These are phyloP conservation scores for human DNA, from an alignment of 2,113 vertebrate genomes.

Conservation along the genomic window GRCh38 chr3:126083501-126084000, in stretches of 20 bases:
- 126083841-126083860: background rate
- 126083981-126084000: fast-evolving
- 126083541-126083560: background rate
- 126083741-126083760: background rate
- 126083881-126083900: background rate
- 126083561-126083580: background rate
- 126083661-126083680: background rate
- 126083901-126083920: background rate
- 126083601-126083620: background rate
- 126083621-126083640: background rate
- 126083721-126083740: background rate
- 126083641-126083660: too few species aligned
- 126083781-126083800: too few species aligned
- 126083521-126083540: background rate
- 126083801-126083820: background rate
- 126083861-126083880: background rate
- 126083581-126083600: fast-evolving
- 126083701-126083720: too few species aligned
- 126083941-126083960: too few species aligned
- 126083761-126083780: too few species aligned
- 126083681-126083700: background rate
- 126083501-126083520: too few species aligned
- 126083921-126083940: too few species aligned
- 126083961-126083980: background rate
- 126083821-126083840: background rate